These are phyloP conservation scores for Cephus cinctus DNA, from an alignment of 1,140 invertebrate genomes.

Conservation along the genomic window DNA sequence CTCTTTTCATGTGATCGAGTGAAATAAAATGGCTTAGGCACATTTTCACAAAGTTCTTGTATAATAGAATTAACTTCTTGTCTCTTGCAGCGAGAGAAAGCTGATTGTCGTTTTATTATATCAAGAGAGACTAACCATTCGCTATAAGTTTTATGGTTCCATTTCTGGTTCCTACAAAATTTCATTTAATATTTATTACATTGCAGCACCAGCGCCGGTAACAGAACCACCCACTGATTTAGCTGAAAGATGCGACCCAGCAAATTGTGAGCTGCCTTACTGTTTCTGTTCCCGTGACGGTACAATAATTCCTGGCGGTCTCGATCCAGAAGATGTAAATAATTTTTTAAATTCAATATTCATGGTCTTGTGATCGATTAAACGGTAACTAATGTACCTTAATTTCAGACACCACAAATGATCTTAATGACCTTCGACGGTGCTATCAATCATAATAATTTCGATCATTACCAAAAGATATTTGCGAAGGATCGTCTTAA, in stretches of 20 bases:
- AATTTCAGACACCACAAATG: conserved; percentile 87
- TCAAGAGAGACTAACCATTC: too few relatives aligned
- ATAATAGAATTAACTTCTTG: too few relatives aligned
- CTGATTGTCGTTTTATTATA: too few relatives aligned
- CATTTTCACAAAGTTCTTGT: too few relatives aligned
- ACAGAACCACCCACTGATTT: conserved; percentile 78
- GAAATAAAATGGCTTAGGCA: too few relatives aligned
- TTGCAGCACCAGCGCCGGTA: conserved; percentile 72
- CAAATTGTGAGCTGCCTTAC: conserved; percentile 80
- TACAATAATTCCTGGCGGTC: conserved; percentile 78
- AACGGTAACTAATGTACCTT: too few relatives aligned
- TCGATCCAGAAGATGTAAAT: conserved; percentile 77
- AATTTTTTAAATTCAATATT: neutral
- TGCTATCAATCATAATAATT: conserved; percentile 89
- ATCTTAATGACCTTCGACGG: conserved; percentile 92
- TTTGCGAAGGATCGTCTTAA: conserved; percentile 78
- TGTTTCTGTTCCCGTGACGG: conserved; percentile 94
- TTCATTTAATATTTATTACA: conserved; percentile 9
- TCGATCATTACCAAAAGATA: conserved; percentile 83
- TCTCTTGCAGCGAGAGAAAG: too few relatives aligned
- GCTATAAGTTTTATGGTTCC: too few relatives aligned
- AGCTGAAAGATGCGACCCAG: conserved; percentile 74
- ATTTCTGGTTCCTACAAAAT: neutral
- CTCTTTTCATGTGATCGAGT: too few relatives aligned
- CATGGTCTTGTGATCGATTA: neutral